Evolutionary conservation across 2,888 invertebrate genomes (phyloP).

Genomic region (Reticulitermes lucifugus): DNA sequence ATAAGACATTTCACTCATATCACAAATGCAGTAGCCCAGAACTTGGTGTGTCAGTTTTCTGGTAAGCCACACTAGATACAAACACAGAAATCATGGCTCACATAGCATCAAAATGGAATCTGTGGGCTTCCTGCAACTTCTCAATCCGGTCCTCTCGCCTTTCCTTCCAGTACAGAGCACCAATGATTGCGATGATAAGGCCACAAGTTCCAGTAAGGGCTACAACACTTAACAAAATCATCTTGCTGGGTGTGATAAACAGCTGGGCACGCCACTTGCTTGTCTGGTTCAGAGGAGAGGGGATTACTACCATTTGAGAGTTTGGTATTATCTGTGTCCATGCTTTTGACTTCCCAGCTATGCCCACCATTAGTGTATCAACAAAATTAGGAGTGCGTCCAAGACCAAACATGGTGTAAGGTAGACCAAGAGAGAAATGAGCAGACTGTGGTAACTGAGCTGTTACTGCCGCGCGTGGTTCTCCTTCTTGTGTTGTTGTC

Average conservation of each 20-base stretch:
- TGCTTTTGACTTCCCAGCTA: slow-evolving; percentile 67
- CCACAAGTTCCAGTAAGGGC: slow-evolving; percentile 89
- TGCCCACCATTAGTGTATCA: slow-evolving; percentile 85
- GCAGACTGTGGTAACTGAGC: slow-evolving; percentile 93
- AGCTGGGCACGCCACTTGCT: slow-evolving; percentile 89
- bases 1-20: too few relatives aligned
- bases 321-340: slow-evolving; percentile 97
- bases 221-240: slow-evolving; percentile 91
- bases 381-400: slow-evolving; percentile 98
- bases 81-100: slow-evolving; percentile 58
- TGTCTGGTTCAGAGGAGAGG: slow-evolving; percentile 67
- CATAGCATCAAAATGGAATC: slow-evolving; percentile 91
- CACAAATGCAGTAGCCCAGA: too few relatives aligned
- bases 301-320: slow-evolving; percentile 94
- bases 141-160: slow-evolving; percentile 84
- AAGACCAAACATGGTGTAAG: slow-evolving; percentile 96
- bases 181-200: slow-evolving; percentile 86
- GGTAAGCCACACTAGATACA: too few relatives aligned
- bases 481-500: slow-evolving; percentile 90
- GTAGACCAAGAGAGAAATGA: slow-evolving; percentile 92
- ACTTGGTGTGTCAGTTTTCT: too few relatives aligned
- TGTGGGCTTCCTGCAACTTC: slow-evolving; percentile 81
- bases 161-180: slow-evolving; percentile 91
- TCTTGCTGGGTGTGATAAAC: slow-evolving; percentile 94
- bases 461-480: slow-evolving; percentile 81